Conservation (phyloP, 2,113 vertebrate species). For the Eublepharis macularius region DNA sequence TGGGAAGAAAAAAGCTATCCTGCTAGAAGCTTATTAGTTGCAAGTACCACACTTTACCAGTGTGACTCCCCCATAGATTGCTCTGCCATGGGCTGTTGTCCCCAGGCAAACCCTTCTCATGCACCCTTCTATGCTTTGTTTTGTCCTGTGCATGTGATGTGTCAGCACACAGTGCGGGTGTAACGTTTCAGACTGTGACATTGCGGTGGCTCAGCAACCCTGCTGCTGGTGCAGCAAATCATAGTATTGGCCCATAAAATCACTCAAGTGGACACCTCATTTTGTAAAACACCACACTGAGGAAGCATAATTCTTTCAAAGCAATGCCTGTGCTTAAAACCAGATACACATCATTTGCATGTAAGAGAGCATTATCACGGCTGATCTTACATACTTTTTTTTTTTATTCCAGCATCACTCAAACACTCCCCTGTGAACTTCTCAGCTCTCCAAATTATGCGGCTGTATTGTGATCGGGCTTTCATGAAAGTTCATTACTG, state of each 20-base stretch:
- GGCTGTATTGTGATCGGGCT: not conserved
- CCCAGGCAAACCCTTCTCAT: not conserved
- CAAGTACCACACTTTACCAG: not conserved
- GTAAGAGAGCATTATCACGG: not conserved
- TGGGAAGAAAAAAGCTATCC: not conserved
- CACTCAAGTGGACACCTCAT: not conserved
- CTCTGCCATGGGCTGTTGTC: not conserved
- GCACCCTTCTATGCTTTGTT: no score
- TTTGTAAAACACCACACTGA: not conserved
- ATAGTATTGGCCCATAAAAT: not conserved
- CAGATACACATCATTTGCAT: not conserved
- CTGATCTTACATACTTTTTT: not conserved
- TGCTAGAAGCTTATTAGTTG: not conserved
- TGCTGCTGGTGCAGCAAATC: not conserved
- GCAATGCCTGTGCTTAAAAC: not conserved
- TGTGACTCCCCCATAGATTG: not conserved
- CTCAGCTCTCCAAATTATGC: slow-evolving; percentile 1
- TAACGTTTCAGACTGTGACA: not conserved
- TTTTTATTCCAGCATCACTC: not conserved
- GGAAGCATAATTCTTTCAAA: not conserved
- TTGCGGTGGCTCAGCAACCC: not conserved
- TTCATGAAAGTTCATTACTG: slow-evolving; percentile 35
- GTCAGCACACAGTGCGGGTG: no score
- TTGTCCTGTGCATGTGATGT: no score
- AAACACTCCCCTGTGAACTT: not conserved